These are phyloP conservation scores for Prolemur simus DNA, from an alignment of 2,113 vertebrate genomes.

Conservation along the genomic window DNA sequence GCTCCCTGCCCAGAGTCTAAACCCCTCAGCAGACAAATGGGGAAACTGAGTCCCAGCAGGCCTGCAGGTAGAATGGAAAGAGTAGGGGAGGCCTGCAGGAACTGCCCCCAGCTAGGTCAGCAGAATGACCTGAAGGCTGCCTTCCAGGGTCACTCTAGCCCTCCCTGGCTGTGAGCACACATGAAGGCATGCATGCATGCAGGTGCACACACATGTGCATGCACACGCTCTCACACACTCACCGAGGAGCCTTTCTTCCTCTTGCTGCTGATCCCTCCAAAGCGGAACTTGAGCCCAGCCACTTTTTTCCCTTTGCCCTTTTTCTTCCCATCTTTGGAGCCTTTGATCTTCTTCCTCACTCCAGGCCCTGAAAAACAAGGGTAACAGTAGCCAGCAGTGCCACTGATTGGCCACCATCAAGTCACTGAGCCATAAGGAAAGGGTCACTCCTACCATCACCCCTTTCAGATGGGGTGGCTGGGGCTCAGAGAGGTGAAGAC, in stretches of 20 bases:
- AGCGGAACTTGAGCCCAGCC: slow-evolving; percentile 90
- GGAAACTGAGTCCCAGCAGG: not conserved
- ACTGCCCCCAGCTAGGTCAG: not conserved
- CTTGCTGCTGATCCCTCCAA: slow-evolving; percentile 91
- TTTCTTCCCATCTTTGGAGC: slow-evolving; percentile 92
- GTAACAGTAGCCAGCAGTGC: fast-evolving
- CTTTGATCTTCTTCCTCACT: slow-evolving; percentile 92
- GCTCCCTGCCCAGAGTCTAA: not conserved
- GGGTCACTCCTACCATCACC: fast-evolving
- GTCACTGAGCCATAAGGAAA: not conserved
- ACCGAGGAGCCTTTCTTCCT: slow-evolving; percentile 98
- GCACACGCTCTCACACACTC: slow-evolving; percentile 59
- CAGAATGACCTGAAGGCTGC: not conserved
- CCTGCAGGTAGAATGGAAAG: too few relatives aligned
- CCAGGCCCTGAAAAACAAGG: slow-evolving; percentile 88
- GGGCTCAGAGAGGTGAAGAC: not conserved
- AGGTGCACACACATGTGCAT: fast-evolving
- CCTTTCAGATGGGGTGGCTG: not conserved
- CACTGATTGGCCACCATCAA: fast-evolving
- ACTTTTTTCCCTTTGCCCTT: slow-evolving; percentile 95
- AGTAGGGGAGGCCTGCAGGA: not conserved
- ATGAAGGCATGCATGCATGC: fast-evolving
- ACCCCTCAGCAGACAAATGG: not conserved
- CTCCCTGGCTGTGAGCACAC: not conserved
- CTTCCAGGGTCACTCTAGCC: not conserved